Evolutionary conservation across 2,888 invertebrate genomes (phyloP).

Genomic region (Molorchus minor): DNA sequence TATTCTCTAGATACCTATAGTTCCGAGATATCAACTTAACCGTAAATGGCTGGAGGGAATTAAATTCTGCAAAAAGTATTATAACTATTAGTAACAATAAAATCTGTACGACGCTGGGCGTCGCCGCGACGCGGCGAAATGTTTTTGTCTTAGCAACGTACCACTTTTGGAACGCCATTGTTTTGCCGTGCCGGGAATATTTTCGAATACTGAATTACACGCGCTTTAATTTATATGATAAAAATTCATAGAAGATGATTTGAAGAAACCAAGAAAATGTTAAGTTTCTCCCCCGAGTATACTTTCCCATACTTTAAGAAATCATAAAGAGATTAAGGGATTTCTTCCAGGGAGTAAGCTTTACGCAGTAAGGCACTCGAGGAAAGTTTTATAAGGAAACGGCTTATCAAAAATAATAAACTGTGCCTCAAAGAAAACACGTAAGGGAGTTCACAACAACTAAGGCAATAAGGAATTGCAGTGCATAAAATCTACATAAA

Average conservation of each 20-base stretch:
- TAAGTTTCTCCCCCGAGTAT: conserved; percentile 29
- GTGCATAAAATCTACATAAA: conserved; percentile 39
- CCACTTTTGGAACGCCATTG: no score
- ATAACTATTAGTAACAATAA: no score
- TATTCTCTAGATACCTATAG: no score
- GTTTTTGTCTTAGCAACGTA: no score
- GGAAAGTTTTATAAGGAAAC: conserved; percentile 43
- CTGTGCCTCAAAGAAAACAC: conserved; percentile 36
- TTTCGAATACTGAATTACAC: not conserved
- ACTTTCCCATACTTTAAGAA: conserved; percentile 47
- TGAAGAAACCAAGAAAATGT: conserved; percentile 9
- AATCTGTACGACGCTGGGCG: no score
- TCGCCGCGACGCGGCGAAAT: no score
- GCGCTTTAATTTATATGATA: conserved; percentile 3
- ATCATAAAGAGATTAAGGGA: conserved; percentile 54
- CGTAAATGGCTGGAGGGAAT: no score
- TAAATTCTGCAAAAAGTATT: no score
- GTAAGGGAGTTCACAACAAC: conserved; percentile 33
- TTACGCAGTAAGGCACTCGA: conserved; percentile 44
- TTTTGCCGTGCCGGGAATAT: no score
- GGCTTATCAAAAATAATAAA: conserved; percentile 54
- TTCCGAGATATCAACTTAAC: no score
- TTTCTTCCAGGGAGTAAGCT: conserved; percentile 41
- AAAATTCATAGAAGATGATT: conserved; percentile 15
- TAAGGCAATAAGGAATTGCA: conserved; percentile 32